Evolutionary conservation across 2,113 vertebrate genomes (phyloP), one percentile per base, ranked within the genome.

Genomic region (Phyllopteryx taeniolatus): DNA sequence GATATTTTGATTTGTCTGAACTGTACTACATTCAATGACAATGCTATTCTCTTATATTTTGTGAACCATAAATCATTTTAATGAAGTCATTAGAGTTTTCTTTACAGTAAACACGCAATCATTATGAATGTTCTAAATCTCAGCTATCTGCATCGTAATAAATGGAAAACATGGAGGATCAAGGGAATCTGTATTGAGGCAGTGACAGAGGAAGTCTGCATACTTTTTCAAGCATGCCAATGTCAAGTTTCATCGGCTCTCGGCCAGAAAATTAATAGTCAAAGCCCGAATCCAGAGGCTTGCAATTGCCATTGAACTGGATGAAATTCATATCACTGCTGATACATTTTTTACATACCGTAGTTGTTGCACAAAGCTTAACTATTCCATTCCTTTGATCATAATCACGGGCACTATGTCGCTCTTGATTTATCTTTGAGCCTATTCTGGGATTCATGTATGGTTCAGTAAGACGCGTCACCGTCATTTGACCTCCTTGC

Each of bases 221-320:
- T 19, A 64, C 44, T 71, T 76, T 27, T 73, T 70, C 51, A 68
- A 74, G 81, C 73, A 68, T 69, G 64, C 70, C 62, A 39, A 46
- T 61, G 76, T 84, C 71, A 79, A 82, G 70, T 89, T 86, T 79
- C 75, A 85, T 88, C 83, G 89, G 83, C 73, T 66, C 54, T 2
- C 4, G 71, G 57, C 66, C 76, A 74, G 79, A 68, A 71, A 73
- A 85, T 87, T 60, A 27, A 90, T 88, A 83, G 65, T 61, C 17
- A 8, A n/a, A 56, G 56, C 19, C 42, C 70, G 57, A 61, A 71
- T 73, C 70, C 64, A 73, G 33, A 9, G n/a, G 63, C 51, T 67
- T 14, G 64, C 75, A 73, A 56, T 73, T 75, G 60, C 49, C n/a
- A 72, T 20, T 77, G 67, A 77, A 70, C 76, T 77, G 72, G 53